Base-by-base conservation (phyloP, 2,797 vertebrate species). In the Tragelaphus oryx region DNA sequence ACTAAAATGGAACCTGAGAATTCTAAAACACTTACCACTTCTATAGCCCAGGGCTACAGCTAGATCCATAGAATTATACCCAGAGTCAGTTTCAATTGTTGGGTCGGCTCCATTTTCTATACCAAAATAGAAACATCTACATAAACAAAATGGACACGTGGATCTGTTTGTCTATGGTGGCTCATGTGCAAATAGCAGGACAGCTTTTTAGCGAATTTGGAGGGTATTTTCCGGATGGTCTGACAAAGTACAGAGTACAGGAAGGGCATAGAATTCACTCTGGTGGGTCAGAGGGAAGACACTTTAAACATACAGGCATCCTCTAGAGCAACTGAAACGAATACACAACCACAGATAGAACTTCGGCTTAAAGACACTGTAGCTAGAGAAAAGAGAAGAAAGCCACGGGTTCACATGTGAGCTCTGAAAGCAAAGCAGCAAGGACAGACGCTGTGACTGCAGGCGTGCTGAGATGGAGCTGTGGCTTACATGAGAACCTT, bases 61-160 rank as follows among this genome's bases (percentile, higher is more conserved):
- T 98, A 99, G 99, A 98, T 99, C 99, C 99, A 99, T 99, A 52
- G 99, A 99, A 97, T 99, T 99, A 97, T 99, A 99, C 60, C 99
- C 99, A 94, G 99, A 99, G 85, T 99, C 99, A 0, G 99, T 99
- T 98, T 99, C 99, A 0, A 99, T 98, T 93, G 99, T 99, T 74
- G 99, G 99, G 98, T 99, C 99, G 87, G 99, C 99, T 92, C 99
- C 99, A n/a, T 98, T 99, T 97, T 99, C 99, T 99, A 96, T 4
- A 96, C 1, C 89, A 94, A 97, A 96, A 98, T 0, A 98, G 68
- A 97, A 76, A 1, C 87, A 90, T 55, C 41, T 57, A 93, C 6
- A 71, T 95, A 59, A 91, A 78, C 75, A 93, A 52, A 97, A 94
- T 8, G 4, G 87, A 94, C 87, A 84, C 33, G 4, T 17, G 16